These are phyloP conservation scores for Notechis scutatus DNA, from an alignment of 2,113 vertebrate genomes.

Conservation along the genomic window DNA sequence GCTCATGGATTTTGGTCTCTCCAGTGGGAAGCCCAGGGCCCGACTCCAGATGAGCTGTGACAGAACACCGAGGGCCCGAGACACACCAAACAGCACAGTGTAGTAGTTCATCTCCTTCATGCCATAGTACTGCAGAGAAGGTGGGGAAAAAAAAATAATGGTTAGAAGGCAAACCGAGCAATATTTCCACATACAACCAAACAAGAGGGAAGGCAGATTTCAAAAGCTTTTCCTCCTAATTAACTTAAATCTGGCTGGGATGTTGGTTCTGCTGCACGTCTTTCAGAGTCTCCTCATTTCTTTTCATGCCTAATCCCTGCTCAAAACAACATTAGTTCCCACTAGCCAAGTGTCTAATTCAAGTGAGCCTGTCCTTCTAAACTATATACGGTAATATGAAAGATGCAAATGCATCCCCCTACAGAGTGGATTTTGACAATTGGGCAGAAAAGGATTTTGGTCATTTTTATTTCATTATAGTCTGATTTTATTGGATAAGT, in stretches of 20 bases:
- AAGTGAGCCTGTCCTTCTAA: background rate
- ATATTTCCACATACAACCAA: background rate
- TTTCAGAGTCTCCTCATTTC: background rate
- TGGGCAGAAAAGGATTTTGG: background rate
- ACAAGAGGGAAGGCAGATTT: background rate
- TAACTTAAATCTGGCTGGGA: background rate
- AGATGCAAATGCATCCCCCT: background rate
- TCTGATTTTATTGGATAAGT: background rate
- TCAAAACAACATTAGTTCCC: background rate
- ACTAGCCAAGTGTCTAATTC: background rate
- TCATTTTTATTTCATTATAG: background rate
- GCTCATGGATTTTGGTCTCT: constrained; percentile 98
- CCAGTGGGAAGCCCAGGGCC: constrained; percentile 89
- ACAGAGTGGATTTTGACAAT: background rate
- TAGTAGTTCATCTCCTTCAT: constrained; percentile 99
- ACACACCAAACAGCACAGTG: constrained; percentile 94
- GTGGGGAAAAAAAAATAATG: background rate
- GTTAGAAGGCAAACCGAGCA: background rate
- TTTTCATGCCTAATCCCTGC: background rate
- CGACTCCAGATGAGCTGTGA: constrained; percentile 95
- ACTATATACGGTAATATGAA: background rate
- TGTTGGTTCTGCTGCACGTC: background rate
- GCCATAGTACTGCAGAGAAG: constrained; percentile 81
- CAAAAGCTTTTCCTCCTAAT: background rate
- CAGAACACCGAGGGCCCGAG: constrained; percentile 88